A percentile compares a stretch with the other conserved stretches of the same genome.
Evolutionary conservation across 2,797 vertebrate genomes (phyloP).

Genomic region (Cirrhinus mrigala): DNA sequence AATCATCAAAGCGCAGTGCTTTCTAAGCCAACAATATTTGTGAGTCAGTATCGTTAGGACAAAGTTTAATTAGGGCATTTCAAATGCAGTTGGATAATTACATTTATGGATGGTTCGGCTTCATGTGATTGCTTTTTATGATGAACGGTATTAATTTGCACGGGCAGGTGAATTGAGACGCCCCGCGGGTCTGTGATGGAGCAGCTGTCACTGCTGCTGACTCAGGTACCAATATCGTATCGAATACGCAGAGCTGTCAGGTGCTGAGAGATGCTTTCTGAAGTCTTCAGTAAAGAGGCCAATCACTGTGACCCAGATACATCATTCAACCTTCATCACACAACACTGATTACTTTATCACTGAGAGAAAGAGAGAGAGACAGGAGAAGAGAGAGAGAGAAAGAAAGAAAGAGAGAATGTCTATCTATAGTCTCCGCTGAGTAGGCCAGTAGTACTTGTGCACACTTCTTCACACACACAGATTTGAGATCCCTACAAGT

Average conservation of each 20-base stretch:
- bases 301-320: slow-evolving; percentile 63
- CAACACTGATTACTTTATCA: slow-evolving; percentile 54
- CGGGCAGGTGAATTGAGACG: background rate
- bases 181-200: background rate
- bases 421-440: slow-evolving; percentile 39
- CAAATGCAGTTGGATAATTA: slow-evolving; percentile 10
- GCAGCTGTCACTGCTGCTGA: slow-evolving; percentile 27
- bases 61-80: slow-evolving; percentile 1
- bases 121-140: background rate
- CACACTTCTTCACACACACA: background rate
- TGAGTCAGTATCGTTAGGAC: background rate
- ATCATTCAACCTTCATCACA: slow-evolving; percentile 54
- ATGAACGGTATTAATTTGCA: background rate
- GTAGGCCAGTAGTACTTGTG: slow-evolving; percentile 40
- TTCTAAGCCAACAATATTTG: background rate
- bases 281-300: slow-evolving; percentile 61
- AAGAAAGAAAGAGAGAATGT: slow-evolving; percentile 19
- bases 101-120: background rate
- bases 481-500: background rate
- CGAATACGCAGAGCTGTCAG: slow-evolving; percentile 19
- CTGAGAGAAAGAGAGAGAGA: slow-evolving; percentile 33
- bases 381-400: background rate
- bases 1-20: background rate
- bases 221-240: slow-evolving; percentile 31
- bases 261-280: slow-evolving; percentile 51